Base-by-base conservation (phyloP, 2,797 vertebrate species). In the Sebastes hopkinsi region DNA sequence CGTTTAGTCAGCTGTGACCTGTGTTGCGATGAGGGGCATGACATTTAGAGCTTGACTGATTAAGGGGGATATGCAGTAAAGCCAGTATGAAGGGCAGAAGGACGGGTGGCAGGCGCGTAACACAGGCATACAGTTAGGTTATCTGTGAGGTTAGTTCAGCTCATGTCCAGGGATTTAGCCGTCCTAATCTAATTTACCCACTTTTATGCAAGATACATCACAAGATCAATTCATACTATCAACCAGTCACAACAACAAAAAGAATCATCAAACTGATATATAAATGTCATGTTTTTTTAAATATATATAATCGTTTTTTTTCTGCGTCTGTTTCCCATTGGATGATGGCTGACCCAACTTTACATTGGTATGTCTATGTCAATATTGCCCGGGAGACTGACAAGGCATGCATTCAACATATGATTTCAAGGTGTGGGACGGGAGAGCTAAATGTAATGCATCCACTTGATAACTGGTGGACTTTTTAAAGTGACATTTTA, bases 1-100 rank as follows among this genome's bases (percentile, higher is more conserved):
- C 87, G 27, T 92, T 92, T 89, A 91, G 84, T 92, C 92, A 87
- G 88, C 84, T 91, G 89, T 88, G 92, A 90, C 84, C 91, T 81
- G 82, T 50, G 72, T 27, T 83, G 68, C 65, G 42, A 81, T 84
- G 77, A 72, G 85, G 82, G 80, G 76, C 80, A 80, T 76, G 80
- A 84, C 76, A 87, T 87, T 18, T 76, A 78, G 80, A 88, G 72
- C 83, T 77, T 70, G 62, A 75, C 70, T 74, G 81, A 84, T 87
- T 73, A 23, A 80, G 66, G 27, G 58, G 81, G 88, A 84, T 70
- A 79, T 79, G 77, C 66, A 52, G 60, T 50, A 67, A 80, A 74
- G 62, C 65, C 58, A 58, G 14, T n/a, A 32, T 52, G 11, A 80
- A 80, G 55, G 72, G 72, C 69, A 81, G 58, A 77, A 22, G 64